Percentiles rank a stretch among this genome's conserved stretches.
phyloP scores from a whole-genome alignment of 1,140 invertebrate species.

The Caenorhabditis latens region DNA sequence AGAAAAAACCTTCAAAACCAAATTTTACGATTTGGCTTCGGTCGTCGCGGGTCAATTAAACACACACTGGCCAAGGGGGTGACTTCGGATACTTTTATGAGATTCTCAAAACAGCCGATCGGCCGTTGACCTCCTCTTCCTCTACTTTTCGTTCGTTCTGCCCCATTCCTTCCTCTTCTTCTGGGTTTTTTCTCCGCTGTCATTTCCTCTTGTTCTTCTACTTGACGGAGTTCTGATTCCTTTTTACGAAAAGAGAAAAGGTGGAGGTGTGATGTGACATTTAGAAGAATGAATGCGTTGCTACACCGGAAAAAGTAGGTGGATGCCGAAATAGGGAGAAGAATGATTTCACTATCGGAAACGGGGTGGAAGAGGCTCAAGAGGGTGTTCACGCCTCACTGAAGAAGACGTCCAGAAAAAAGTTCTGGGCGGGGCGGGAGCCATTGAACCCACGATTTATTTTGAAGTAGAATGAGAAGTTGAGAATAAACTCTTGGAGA shows the following conservation, averaged over 20 bases:
- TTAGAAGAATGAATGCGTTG: neutral
- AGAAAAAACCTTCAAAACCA: constrained; percentile 38
- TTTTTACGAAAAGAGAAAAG: neutral
- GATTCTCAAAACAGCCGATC: constrained; percentile 51
- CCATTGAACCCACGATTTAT: neutral
- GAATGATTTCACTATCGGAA: constrained; percentile 51
- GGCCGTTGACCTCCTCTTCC: constrained; percentile 45
- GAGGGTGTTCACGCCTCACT: constrained; percentile 25
- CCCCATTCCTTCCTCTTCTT: constrained; percentile 7
- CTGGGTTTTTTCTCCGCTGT: neutral
- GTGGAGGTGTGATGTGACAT: constrained; percentile 3
- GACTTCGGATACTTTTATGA: constrained; percentile 55
- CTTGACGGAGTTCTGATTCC: neutral
- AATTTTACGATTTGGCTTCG: constrained; percentile 55
- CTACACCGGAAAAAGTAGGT: constrained; percentile 39
- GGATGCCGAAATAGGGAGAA: constrained; percentile 16
- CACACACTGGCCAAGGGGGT: neutral
- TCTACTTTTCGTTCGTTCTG: constrained; percentile 41
- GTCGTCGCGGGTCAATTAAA: constrained; percentile 47
- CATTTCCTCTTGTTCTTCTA: neutral
- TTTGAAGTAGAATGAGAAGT: neutral
- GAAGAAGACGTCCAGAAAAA: constrained; percentile 6
- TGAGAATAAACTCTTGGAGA: neutral
- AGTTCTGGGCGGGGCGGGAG: neutral
- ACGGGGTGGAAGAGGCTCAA: neutral